These are phyloP conservation scores for Pangasianodon gigas DNA, from an alignment of 2,113 vertebrate species.

Conservation along the genomic window DNA sequence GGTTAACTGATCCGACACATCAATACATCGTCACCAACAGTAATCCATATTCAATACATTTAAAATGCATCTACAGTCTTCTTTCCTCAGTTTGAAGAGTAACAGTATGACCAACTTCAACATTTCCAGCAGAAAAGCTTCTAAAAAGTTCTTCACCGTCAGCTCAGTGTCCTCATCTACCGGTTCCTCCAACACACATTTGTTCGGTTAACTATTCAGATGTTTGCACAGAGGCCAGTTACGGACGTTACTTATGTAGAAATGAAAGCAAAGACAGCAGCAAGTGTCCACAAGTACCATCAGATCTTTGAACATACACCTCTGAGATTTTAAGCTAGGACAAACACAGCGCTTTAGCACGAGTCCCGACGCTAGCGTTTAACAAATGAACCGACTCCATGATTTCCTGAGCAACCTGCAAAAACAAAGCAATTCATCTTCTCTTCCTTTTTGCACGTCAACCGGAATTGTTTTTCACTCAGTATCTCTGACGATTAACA, in stretches of 20 bases:
- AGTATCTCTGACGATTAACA: fast-evolving
- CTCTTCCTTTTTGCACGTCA: not conserved
- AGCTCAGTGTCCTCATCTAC: not conserved
- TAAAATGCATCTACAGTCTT: not conserved
- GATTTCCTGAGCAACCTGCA: not conserved
- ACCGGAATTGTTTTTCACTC: not conserved
- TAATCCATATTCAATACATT: not conserved
- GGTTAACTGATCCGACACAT: not conserved
- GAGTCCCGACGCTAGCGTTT: not conserved
- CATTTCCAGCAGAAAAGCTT: not conserved
- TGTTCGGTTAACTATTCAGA: not conserved
- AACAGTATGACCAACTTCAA: not conserved
- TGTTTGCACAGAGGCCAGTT: not conserved
- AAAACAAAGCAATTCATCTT: not conserved
- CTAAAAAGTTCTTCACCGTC: not conserved
- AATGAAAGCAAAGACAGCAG: slow-evolving; percentile 23
- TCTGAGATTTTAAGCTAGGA: not conserved
- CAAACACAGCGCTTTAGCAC: not conserved
- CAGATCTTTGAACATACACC: not conserved
- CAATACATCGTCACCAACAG: not conserved
- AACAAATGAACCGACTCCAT: not conserved
- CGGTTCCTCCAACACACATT: not conserved
- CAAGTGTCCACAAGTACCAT: slow-evolving; percentile 17
- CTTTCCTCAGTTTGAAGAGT: slow-evolving; percentile 4
- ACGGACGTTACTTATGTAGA: not conserved